Percentiles rank a stretch among this genome's conserved stretches.
Conservation (phyloP, 1,140 invertebrate genomes). For the Dufourea novaeangliae region DNA sequence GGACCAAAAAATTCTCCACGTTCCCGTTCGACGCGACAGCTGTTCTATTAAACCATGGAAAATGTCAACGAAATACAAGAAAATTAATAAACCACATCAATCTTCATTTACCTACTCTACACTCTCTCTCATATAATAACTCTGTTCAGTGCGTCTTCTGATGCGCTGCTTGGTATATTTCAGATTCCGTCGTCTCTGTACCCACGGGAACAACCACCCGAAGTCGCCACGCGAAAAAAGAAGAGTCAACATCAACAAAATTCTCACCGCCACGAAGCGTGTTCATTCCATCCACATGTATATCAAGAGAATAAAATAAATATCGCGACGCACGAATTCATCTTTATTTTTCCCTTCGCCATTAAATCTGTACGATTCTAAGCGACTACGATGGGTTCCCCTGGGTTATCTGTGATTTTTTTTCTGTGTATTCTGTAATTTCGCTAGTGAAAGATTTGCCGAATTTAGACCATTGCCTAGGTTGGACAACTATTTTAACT, state of each 20-base stretch:
- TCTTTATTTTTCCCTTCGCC: neutral
- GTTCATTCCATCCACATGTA: neutral
- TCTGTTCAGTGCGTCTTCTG: neutral
- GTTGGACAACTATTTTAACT: no score
- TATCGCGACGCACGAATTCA: neutral
- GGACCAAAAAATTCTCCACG: no score
- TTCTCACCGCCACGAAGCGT: neutral
- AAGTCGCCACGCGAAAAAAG: neutral
- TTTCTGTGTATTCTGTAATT: no score
- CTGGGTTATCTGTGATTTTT: no score
- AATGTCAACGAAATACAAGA: no score
- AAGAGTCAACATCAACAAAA: neutral
- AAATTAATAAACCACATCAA: neutral
- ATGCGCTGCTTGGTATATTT: constrained; percentile 14
- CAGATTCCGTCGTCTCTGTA: neutral
- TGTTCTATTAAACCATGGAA: no score
- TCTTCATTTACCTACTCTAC: neutral
- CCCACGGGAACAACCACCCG: neutral
- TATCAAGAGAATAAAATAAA: neutral
- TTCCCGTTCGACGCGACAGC: no score
- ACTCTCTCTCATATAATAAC: no score
- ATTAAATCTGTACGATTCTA: neutral
- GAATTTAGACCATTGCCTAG: no score
- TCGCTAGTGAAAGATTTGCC: no score
- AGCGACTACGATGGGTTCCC: constrained; percentile 5